Conservation (phyloP, 2,797 vertebrate genomes). For the Anomalospiza imberbis region DNA sequence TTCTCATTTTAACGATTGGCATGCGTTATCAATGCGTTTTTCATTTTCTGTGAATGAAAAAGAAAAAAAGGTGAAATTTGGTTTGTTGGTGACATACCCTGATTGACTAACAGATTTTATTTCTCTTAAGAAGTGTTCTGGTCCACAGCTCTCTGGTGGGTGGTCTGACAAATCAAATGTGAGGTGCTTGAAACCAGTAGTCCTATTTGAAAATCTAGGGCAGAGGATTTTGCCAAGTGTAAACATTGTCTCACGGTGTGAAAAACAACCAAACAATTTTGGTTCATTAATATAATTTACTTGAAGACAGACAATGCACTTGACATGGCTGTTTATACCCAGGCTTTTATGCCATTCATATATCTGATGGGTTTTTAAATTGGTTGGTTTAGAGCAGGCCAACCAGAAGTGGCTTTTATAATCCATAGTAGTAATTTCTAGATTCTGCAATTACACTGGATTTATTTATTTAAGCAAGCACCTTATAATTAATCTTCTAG, state of each 20-base stretch:
- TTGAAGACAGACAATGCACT: constrained; percentile 12
- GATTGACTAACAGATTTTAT: background rate
- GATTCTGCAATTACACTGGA: background rate
- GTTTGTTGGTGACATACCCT: background rate
- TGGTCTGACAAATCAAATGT: background rate
- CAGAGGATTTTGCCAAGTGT: constrained; percentile 4
- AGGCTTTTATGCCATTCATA: background rate
- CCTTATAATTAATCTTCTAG: background rate
- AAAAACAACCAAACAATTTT: constrained; percentile 36
- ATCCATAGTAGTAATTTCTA: constrained; percentile 14
- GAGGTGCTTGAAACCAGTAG: background rate
- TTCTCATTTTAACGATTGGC: background rate
- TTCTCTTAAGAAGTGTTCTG: background rate
- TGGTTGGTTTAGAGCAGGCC: background rate
- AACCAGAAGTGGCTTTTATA: background rate
- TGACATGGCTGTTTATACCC: background rate
- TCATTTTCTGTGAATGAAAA: background rate
- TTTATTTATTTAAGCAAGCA: constrained; percentile 20
- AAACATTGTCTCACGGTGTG: constrained; percentile 22
- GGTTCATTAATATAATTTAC: constrained; percentile 39
- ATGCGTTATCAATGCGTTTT: accelerated
- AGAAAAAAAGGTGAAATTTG: too few species aligned
- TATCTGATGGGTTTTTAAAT: constrained; percentile 12
- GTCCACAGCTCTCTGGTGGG: background rate
- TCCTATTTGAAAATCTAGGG: background rate